phyloP scores from a whole-genome alignment of 2,797 vertebrate species.

The Microhierax caerulescens region DNA sequence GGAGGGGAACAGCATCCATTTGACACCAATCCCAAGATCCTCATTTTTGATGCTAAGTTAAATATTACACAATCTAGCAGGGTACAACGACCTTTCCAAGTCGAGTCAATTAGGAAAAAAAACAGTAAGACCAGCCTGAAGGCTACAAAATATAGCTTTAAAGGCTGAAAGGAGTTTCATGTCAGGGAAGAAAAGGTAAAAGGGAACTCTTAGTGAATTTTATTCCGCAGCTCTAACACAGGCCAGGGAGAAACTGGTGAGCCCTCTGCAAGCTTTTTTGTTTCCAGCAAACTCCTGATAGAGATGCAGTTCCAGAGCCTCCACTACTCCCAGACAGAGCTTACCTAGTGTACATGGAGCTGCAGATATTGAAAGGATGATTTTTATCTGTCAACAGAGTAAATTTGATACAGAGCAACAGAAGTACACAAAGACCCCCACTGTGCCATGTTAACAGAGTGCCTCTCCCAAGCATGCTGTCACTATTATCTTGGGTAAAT shows the following conservation, averaged over 20 bases:
- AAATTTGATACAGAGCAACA: neutral
- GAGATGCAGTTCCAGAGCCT: neutral
- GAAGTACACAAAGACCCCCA: neutral
- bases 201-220: neutral
- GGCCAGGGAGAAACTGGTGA: neutral
- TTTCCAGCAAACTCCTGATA: neutral
- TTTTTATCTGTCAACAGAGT: constrained; percentile 16
- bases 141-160: neutral
- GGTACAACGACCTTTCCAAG: neutral
- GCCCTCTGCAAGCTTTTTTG: neutral
- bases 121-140: neutral
- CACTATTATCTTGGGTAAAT: neutral
- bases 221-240: neutral
- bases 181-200: neutral
- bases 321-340: neutral
- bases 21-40: constrained; percentile 16
- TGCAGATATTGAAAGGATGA: neutral
- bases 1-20: constrained; percentile 7
- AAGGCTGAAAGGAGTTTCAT: neutral
- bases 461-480: neutral
- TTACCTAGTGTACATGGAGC: neutral
- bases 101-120: neutral
- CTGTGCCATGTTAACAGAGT: neutral
- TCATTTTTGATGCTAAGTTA: constrained; percentile 51
- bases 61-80: constrained; percentile 42